Evolutionary conservation across 2,888 invertebrate species (phyloP).

Genomic region (Sialis lutaria): DNA sequence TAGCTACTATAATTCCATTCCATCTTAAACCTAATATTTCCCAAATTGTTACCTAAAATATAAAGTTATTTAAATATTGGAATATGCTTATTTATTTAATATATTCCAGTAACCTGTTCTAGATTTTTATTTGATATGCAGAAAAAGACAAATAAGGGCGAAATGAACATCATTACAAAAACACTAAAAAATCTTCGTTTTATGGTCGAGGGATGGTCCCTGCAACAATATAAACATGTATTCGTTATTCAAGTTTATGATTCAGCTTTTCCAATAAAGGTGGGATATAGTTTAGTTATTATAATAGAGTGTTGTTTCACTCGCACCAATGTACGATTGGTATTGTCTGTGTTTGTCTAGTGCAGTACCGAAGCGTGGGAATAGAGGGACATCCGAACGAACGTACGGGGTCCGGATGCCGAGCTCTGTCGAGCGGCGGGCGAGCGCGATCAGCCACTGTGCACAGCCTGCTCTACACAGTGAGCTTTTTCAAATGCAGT

Average conservation of each 20-base stretch:
- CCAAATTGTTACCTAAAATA: conserved; percentile 38
- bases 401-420: background rate
- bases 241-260: background rate
- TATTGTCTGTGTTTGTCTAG: conserved; percentile 6
- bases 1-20: conserved; percentile 55
- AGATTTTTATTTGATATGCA: conserved; percentile 46
- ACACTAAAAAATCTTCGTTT: conserved; percentile 79
- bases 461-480: conserved; percentile 2
- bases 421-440: background rate
- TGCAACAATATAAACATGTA: conserved; percentile 23
- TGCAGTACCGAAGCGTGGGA: background rate
- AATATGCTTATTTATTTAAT: background rate
- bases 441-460: background rate
- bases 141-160: conserved; percentile 59
- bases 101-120: conserved; percentile 27
- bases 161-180: conserved; percentile 59
- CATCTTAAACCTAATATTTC: conserved; percentile 59
- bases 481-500: background rate
- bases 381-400: background rate
- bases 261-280: conserved; percentile 3
- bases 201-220: conserved; percentile 78
- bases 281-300: conserved; percentile 11
- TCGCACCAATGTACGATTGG: background rate
- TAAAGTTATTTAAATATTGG: background rate
- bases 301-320: conserved; percentile 2